Conservation (phyloP, 1,140 invertebrate species). For the Camponotus pennsylvanicus region DNA sequence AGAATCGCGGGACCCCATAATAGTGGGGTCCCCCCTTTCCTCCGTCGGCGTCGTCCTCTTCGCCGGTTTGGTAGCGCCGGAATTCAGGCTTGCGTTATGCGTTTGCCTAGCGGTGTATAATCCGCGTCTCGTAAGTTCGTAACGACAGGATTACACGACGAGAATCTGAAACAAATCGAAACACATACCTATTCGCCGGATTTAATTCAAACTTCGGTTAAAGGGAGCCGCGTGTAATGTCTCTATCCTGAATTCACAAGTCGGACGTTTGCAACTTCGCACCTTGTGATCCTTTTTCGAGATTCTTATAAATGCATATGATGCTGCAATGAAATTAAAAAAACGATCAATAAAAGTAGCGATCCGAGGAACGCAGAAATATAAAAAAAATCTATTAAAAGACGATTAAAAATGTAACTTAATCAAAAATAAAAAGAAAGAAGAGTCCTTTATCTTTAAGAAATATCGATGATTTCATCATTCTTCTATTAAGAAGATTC, state of each 20-base stretch:
- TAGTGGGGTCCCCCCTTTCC: constrained; percentile 29
- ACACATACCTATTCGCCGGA: constrained; percentile 32
- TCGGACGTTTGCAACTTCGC: too few species aligned
- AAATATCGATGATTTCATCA: neutral
- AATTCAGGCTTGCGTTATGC: constrained; percentile 44
- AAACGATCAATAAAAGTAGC: neutral
- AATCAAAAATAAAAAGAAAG: neutral
- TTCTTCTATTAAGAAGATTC: neutral
- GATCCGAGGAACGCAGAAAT: neutral
- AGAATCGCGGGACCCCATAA: constrained; percentile 48
- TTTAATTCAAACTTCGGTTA: constrained; percentile 51
- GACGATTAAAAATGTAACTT: too few species aligned
- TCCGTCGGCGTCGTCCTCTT: constrained; percentile 34
- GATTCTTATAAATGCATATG: neutral
- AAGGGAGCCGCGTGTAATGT: constrained; percentile 23
- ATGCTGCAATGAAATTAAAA: neutral
- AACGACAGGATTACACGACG: constrained; percentile 63
- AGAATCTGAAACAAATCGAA: constrained; percentile 60
- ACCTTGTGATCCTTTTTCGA: neutral
- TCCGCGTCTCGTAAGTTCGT: constrained; percentile 63
- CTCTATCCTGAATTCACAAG: constrained; percentile 1
- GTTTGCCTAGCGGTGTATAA: constrained; percentile 61
- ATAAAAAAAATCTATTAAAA: neutral
- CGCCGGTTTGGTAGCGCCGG: constrained; percentile 38
- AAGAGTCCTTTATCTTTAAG: neutral